Evolutionary conservation across 2,797 vertebrate species (phyloP), one percentile per base, ranked within the genome.

Genomic region (Acrocephalus scirpaceus): DNA sequence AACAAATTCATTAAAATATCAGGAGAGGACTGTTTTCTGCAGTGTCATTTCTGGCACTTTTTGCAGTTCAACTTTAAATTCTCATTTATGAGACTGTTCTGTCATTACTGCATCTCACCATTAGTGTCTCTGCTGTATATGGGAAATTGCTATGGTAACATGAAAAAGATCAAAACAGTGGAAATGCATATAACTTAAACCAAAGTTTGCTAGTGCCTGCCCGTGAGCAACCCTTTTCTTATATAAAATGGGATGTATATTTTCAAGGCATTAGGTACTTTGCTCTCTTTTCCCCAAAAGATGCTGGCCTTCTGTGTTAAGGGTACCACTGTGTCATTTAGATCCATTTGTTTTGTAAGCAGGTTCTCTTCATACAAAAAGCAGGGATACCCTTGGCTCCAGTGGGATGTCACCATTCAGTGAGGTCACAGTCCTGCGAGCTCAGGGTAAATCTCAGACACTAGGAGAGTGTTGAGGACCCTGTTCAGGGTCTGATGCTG

Each of bases 61-160:
- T 90, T 86, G n/a, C 5, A 2, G 60, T 93, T 40, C 67, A 65
- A 44, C 48, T 88, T 69, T 26, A 66, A 75, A 83, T 86, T 90
- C 62, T 93, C 21, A 2, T 86, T 77, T 90, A 51, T 58, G 54
- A 92, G 61, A 45, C 34, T 54, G 7, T 88, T 94, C 74, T 93
- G 58, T 77, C 83, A 92, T 82, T 93, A 65, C 58, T 64, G 34
- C 81, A 50, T 92, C 77, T 96, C 54, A 30, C 64, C 83, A 83
- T 84, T 80, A 92, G 61, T 13, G 2, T 32, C 45, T 61, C 79
- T 85, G 60, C 70, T 92, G 65, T 79, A n/a, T 85, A 87, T 72
- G 32, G 71, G 65, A 85, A 92, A 96, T 95, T 92, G 78, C 92
- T 95, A 91, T 92, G 86, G 93, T 77, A 96, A 95, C 65, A 1